phyloP scores from a whole-genome alignment of 2,797 vertebrate genomes.

The Gymnothorax reevesii region DNA sequence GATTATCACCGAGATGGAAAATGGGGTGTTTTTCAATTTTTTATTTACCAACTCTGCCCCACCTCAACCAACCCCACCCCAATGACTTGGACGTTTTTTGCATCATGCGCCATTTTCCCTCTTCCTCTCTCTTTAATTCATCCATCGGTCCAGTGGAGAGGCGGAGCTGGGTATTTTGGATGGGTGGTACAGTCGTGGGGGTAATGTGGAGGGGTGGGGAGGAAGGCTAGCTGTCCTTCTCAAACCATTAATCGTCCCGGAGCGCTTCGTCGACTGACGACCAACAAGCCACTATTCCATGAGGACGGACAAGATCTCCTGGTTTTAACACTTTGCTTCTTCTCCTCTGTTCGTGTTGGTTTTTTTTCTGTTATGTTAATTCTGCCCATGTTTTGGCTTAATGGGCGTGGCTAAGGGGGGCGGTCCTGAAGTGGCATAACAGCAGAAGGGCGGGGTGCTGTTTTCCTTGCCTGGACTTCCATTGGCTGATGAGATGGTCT shows the following conservation, averaged over 20 bases:
- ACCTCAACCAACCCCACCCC: background rate
- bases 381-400: background rate
- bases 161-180: background rate
- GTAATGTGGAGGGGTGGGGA: background rate
- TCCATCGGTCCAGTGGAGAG: slow-evolving; percentile 16
- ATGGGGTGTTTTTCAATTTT: background rate
- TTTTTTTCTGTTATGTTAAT: background rate
- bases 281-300: background rate
- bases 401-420: background rate
- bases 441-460: background rate
- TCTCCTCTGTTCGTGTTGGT: background rate
- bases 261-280: slow-evolving; percentile 11
- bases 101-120: background rate
- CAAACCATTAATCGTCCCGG: background rate
- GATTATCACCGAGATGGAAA: background rate
- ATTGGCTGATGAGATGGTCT: slow-evolving; percentile 4
- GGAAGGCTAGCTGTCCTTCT: background rate
- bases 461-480: slow-evolving; percentile 24
- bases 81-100: slow-evolving; percentile 31
- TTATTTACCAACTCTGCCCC: slow-evolving; percentile 26
- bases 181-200: background rate
- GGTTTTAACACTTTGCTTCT: background rate
- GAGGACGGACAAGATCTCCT: slow-evolving; percentile 12
- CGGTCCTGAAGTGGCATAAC: slow-evolving; percentile 3
- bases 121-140: background rate